Conservation (phyloP, 2,113 vertebrate genomes). For the Oenanthe oenanthe region DNA sequence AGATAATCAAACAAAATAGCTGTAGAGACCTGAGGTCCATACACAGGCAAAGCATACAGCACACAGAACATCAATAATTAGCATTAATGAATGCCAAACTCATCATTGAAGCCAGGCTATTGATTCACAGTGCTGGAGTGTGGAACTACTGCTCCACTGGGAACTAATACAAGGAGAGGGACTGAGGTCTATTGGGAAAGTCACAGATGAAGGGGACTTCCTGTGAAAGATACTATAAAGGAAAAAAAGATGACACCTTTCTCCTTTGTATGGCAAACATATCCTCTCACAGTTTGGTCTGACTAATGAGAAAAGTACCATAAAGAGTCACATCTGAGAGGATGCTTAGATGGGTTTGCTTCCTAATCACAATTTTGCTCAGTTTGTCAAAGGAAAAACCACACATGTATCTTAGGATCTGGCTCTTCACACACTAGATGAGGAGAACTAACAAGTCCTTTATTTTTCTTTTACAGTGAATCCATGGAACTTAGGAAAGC, state of each 20-base stretch:
- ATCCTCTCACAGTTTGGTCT: background rate
- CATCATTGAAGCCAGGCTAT: background rate
- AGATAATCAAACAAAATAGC: background rate
- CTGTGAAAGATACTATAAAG: background rate
- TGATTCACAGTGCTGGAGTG: background rate
- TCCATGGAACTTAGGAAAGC: background rate
- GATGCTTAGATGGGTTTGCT: background rate
- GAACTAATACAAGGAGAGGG: background rate
- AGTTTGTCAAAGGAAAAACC: background rate
- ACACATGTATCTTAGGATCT: background rate
- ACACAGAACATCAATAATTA: slow-evolving; percentile 6
- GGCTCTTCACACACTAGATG: background rate
- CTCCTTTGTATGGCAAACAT: background rate
- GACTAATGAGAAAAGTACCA: background rate
- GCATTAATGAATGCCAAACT: background rate
- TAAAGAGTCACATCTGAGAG: background rate
- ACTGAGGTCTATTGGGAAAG: background rate
- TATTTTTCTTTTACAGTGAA: background rate
- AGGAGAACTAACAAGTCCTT: background rate
- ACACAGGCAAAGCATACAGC: background rate
- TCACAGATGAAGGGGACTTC: background rate
- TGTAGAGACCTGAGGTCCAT: background rate
- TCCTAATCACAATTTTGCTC: background rate
- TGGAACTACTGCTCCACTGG: background rate
- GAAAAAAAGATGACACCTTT: background rate